phyloP scores from a whole-genome alignment of 2,797 vertebrate genomes.

The Staurois parvus region DNA sequence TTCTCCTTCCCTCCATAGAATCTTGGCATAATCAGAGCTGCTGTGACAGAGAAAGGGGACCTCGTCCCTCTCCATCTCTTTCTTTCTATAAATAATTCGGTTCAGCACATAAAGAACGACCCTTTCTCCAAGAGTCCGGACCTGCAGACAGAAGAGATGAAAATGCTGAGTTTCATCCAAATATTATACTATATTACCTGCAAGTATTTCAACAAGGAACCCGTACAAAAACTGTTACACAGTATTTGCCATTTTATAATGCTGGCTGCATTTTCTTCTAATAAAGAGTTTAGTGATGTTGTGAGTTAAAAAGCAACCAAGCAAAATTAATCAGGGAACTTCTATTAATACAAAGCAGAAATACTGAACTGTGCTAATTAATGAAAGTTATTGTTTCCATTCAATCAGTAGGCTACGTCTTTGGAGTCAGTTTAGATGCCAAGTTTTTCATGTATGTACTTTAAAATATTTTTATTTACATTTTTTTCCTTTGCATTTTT shows the following conservation, averaged over 20 bases:
- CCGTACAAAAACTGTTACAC: no score
- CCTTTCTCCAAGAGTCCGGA: slow-evolving; percentile 84
- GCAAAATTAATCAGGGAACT: no score
- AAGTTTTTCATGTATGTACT: no score
- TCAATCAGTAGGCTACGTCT: no score
- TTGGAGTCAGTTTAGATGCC: no score
- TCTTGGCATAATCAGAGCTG: slow-evolving; percentile 84
- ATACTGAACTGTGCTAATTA: no score
- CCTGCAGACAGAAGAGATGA: slow-evolving; percentile 72
- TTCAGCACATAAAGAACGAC: slow-evolving; percentile 90
- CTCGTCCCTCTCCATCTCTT: slow-evolving; percentile 82
- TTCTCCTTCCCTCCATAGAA: slow-evolving; percentile 88
- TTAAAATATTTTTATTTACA: no score
- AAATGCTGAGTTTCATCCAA: background rate
- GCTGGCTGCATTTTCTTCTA: background rate
- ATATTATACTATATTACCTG: background rate
- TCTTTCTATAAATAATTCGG: slow-evolving; percentile 86
- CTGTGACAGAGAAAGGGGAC: slow-evolving; percentile 86
- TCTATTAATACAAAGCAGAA: no score
- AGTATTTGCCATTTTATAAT: background rate
- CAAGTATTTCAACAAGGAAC: background rate
- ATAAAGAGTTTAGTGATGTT: background rate
- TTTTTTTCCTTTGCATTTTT: no score
- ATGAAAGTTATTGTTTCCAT: no score
- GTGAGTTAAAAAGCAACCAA: no score